Percentiles rank a stretch among this genome's conserved stretches.
Conservation (phyloP, 2,888 invertebrate species). For the Rosalia funebris region DNA sequence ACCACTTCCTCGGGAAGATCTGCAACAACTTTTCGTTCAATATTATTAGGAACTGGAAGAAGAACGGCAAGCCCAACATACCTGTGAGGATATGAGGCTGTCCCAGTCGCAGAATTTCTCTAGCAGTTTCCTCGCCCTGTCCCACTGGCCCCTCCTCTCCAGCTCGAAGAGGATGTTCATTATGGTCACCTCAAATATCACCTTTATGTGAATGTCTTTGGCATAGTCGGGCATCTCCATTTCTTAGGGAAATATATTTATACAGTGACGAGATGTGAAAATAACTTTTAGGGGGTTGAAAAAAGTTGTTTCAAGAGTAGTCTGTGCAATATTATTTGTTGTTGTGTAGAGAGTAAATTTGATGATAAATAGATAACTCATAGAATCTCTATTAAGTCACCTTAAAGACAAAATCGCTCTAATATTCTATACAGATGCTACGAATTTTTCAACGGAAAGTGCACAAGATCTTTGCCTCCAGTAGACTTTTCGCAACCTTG, state of each 20-base stretch:
- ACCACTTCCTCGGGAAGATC: slow-evolving; percentile 39
- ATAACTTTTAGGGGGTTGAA: too few relatives aligned
- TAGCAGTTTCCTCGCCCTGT: slow-evolving; percentile 35
- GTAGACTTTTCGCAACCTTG: too few relatives aligned
- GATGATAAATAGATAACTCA: too few relatives aligned
- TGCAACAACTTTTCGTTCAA: slow-evolving; percentile 34
- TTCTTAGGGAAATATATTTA: slow-evolving; percentile 33
- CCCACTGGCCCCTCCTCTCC: slow-evolving; percentile 30
- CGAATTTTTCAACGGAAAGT: too few relatives aligned
- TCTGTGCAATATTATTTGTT: too few relatives aligned
- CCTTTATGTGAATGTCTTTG: slow-evolving; percentile 32
- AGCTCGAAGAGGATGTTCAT: slow-evolving; percentile 45
- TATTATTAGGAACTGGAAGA: slow-evolving; percentile 5
- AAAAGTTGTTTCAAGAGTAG: too few relatives aligned
- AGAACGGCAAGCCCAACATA: slow-evolving; percentile 11
- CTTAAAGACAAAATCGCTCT: too few relatives aligned
- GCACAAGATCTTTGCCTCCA: too few relatives aligned
- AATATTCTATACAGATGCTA: too few relatives aligned
- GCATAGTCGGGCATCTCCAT: slow-evolving; percentile 27
- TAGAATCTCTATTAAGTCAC: too few relatives aligned
- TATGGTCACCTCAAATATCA: slow-evolving; percentile 44
- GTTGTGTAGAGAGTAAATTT: too few relatives aligned
- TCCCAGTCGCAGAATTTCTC: slow-evolving; percentile 47
- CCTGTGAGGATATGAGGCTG: slow-evolving; percentile 47
- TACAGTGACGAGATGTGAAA: too few relatives aligned